These are phyloP conservation scores for Sebastes baramenuke DNA, from an alignment of 2,797 vertebrate species.

Conservation along the genomic window DNA sequence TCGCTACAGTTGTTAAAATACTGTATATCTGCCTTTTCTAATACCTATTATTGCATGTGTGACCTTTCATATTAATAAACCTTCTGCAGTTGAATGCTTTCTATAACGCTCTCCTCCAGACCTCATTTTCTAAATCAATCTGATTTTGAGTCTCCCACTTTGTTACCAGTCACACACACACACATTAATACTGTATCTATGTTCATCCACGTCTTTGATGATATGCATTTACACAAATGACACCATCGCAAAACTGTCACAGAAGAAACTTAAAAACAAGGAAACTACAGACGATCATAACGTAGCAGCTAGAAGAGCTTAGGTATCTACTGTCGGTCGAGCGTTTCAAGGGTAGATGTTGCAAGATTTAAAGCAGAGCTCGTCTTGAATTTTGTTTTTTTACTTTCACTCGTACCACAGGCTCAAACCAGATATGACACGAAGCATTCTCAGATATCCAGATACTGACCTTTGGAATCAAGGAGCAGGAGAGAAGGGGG, in stretches of 20 bases:
- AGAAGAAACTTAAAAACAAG: conserved; percentile 3
- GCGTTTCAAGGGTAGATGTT: conserved; percentile 4
- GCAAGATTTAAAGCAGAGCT: conserved; percentile 19
- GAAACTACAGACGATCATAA: conserved; percentile 2
- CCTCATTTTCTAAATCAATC: not conserved
- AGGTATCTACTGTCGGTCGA: not conserved
- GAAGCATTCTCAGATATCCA: conserved; percentile 1
- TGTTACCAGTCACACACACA: not conserved
- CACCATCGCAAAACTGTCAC: not conserved
- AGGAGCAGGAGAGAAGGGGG: not conserved
- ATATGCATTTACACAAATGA: conserved; percentile 5
- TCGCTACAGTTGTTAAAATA: conserved; percentile 41
- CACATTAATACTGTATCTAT: conserved; percentile 17
- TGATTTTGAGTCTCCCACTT: not conserved
- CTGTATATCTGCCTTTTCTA: not conserved
- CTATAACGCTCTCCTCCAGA: not conserved
- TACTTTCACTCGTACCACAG: conserved; percentile 53
- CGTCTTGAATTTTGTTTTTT: not conserved
- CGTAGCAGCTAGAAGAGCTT: conserved; percentile 49
- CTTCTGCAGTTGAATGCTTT: not conserved
- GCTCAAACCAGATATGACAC: conserved; percentile 19
- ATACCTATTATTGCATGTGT: conserved; percentile 39
- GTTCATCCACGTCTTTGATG: not conserved
- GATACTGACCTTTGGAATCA: not conserved
- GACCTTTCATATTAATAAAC: conserved; percentile 16